phyloP scores from a whole-genome alignment of 2,797 vertebrate species.

The Cryptoblepharus egeriae region DNA sequence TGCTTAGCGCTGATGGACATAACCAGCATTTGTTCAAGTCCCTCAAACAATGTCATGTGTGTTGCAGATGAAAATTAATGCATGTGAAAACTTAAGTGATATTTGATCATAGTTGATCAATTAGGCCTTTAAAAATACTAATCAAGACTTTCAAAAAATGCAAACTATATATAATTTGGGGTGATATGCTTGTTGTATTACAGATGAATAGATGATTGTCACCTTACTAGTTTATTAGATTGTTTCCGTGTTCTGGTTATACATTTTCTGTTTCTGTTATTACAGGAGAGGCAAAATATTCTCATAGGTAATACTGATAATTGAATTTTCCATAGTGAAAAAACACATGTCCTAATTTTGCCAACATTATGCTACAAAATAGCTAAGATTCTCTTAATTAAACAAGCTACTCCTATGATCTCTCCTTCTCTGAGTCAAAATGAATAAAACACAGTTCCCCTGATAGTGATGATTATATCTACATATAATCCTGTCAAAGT shows the following conservation, averaged over 20 bases:
- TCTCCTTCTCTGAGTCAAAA: neutral
- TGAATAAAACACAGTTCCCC: slow-evolving; percentile 14
- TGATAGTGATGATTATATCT: neutral
- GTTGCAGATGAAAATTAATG: neutral
- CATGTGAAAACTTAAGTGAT: fast-evolving
- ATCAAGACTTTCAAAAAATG: slow-evolving; percentile 12
- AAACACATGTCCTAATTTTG: slow-evolving; percentile 30
- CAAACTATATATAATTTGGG: neutral
- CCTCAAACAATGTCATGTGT: neutral
- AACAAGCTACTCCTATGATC: neutral
- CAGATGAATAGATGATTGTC: slow-evolving; percentile 20
- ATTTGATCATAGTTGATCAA: neutral
- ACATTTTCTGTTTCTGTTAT: slow-evolving; percentile 24
- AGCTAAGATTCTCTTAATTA: neutral
- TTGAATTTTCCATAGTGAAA: slow-evolving; percentile 50
- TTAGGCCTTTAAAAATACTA: neutral
- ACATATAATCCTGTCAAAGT: neutral
- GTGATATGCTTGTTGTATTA: neutral
- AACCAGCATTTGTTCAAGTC: neutral
- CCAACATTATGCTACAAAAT: slow-evolving; percentile 32
- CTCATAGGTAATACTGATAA: slow-evolving; percentile 37
- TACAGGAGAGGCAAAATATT: slow-evolving; percentile 22
- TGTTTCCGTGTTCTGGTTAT: slow-evolving; percentile 3
- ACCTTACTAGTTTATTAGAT: slow-evolving; percentile 20
- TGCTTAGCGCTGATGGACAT: neutral